A percentile compares a stretch with the other conserved stretches of the same genome.
phyloP scores from a whole-genome alignment of 2,888 invertebrate genomes.

The Apoda limacodes region DNA sequence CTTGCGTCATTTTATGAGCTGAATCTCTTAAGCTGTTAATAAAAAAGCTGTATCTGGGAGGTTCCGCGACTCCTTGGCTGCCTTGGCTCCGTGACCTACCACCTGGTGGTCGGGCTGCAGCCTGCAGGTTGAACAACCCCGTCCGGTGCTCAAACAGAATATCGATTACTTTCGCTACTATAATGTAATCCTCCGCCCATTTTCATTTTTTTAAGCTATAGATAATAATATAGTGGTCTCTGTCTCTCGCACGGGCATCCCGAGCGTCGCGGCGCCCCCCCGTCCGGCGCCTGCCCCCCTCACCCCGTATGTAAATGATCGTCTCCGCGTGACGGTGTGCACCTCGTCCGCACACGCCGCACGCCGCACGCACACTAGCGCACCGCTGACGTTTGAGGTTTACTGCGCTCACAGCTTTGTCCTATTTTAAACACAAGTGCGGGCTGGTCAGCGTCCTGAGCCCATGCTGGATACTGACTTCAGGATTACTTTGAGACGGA shows the following conservation, averaged over 20 bases:
- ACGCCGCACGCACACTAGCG: conserved; percentile 32
- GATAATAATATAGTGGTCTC: conserved; percentile 63
- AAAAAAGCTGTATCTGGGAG: too few relatives aligned
- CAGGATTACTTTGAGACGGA: not conserved
- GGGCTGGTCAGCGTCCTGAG: conserved; percentile 41
- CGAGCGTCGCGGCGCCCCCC: conserved; percentile 32
- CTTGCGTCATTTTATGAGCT: too few relatives aligned
- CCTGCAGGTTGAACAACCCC: conserved; percentile 61
- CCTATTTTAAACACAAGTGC: conserved; percentile 60
- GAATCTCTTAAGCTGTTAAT: too few relatives aligned
- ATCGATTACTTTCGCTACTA: conserved; percentile 73
- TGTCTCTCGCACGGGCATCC: conserved; percentile 39
- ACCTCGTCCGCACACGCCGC: conserved; percentile 31
- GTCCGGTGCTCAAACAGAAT: conserved; percentile 70
- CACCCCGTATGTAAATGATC: conserved; percentile 67
- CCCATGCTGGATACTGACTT: too few relatives aligned
- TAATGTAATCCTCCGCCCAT: conserved; percentile 73
- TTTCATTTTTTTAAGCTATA: conserved; percentile 60
- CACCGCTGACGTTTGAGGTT: conserved; percentile 47
- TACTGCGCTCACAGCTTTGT: conserved; percentile 65
- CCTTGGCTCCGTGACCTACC: conserved; percentile 54
- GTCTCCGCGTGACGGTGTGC: conserved; percentile 56
- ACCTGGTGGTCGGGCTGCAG: conserved; percentile 61
- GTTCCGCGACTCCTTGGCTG: too few relatives aligned
- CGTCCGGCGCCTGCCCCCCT: conserved; percentile 18